These are phyloP conservation scores for Hyposoter didymator DNA, from an alignment of 2,888 invertebrate species.

Conservation along the genomic window DNA sequence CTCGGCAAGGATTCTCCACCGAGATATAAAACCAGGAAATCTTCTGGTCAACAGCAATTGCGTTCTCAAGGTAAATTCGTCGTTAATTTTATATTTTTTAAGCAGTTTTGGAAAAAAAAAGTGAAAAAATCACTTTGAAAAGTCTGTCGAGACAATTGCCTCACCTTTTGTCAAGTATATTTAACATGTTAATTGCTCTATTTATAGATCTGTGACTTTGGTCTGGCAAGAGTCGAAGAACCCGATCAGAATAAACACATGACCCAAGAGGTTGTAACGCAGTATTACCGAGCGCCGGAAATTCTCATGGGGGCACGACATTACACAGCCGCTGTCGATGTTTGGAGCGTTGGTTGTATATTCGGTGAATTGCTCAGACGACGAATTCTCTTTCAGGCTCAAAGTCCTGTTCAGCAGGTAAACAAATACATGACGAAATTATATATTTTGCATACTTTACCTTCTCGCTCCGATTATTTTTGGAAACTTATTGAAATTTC, in stretches of 20 bases:
- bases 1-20: constrained; percentile 98
- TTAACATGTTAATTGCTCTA: constrained; percentile 36
- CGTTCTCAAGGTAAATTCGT: constrained; percentile 92
- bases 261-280: constrained; percentile 99
- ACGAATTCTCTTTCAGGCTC: constrained; percentile 98
- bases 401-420: constrained; percentile 98
- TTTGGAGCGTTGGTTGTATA: constrained; percentile 99
- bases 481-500: not conserved
- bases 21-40: constrained; percentile 99
- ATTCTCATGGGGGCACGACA: constrained; percentile 99
- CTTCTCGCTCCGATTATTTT: not conserved
- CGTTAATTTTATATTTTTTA: not conserved
- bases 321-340: constrained; percentile 98
- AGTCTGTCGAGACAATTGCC: not conserved
- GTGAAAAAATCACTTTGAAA: not conserved
- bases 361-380: constrained; percentile 98
- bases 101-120: not conserved
- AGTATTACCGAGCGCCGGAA: constrained; percentile 99
- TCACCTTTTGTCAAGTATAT: constrained; percentile 20
- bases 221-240: constrained; percentile 98
- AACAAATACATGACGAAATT: constrained; percentile 45
- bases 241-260: constrained; percentile 96
- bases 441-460: not conserved
- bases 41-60: constrained; percentile 99
- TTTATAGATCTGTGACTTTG: constrained; percentile 98